Percentiles rank a stretch among this genome's conserved stretches.
Conservation (phyloP, 2,113 vertebrate species). For the Triplophysa tibetana region DNA sequence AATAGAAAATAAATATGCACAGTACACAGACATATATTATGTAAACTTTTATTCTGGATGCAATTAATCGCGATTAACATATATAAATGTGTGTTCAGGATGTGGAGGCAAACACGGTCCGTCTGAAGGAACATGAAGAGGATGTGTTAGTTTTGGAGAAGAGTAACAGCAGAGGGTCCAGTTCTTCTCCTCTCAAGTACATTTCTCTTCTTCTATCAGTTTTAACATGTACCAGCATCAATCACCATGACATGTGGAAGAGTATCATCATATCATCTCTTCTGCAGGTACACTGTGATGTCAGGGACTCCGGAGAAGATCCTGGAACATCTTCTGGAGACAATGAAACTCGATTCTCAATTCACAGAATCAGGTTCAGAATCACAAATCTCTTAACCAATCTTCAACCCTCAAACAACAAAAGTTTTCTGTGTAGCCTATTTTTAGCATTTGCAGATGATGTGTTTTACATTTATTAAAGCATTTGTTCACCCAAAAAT, state of each 20-base stretch:
- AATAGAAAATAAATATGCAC: too few relatives aligned
- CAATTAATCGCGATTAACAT: too few relatives aligned
- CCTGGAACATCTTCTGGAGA: constrained; percentile 97
- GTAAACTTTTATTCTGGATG: too few relatives aligned
- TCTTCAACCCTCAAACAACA: background rate
- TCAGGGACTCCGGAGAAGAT: constrained; percentile 98
- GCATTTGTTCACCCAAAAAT: too few relatives aligned
- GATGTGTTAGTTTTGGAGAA: constrained; percentile 98
- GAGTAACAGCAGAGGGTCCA: constrained; percentile 82
- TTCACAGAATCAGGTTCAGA: constrained; percentile 82
- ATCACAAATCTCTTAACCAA: background rate
- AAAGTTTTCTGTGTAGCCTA: too few relatives aligned
- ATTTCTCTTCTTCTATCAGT: constrained; percentile 47
- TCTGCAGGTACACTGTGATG: constrained; percentile 92
- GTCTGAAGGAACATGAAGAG: constrained; percentile 96
- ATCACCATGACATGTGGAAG: background rate
- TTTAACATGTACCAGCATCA: too few relatives aligned
- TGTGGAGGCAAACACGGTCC: constrained; percentile 98
- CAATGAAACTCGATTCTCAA: constrained; percentile 88
- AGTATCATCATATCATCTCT: background rate
- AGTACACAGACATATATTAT: too few relatives aligned
- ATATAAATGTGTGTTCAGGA: constrained; percentile 77
- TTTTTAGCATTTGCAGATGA: too few relatives aligned
- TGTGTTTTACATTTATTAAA: too few relatives aligned
- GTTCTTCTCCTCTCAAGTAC: constrained; percentile 92